Percentiles rank a stretch among this genome's conserved stretches.
Conservation (phyloP, 2,113 vertebrate species). For the Pagrus major region DNA sequence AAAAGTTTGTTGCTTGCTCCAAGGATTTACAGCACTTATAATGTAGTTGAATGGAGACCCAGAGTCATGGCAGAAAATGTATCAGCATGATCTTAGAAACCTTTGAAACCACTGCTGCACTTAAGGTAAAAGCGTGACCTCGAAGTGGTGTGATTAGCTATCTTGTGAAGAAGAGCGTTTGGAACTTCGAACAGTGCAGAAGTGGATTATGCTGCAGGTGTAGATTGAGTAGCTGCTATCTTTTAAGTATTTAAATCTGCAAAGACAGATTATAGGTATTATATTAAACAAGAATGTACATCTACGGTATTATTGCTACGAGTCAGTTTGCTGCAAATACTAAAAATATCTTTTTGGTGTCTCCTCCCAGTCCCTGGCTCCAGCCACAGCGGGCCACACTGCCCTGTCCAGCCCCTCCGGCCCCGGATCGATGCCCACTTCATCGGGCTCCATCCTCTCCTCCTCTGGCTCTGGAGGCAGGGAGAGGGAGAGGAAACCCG, state of each 20-base stretch:
- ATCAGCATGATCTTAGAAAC: background rate
- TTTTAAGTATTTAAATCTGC: background rate
- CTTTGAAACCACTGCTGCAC: background rate
- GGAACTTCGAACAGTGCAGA: background rate
- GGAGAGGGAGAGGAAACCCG: constrained; percentile 81
- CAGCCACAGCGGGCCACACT: constrained; percentile 68
- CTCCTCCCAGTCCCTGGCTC: constrained; percentile 77
- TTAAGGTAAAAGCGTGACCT: background rate
- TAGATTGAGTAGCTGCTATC: background rate
- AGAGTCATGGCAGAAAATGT: background rate
- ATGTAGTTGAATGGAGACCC: background rate
- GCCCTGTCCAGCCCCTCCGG: constrained; percentile 74
- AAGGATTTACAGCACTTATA: background rate
- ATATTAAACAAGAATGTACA: background rate
- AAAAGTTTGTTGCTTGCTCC: background rate
- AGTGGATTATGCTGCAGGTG: background rate
- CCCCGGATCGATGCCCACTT: constrained; percentile 42
- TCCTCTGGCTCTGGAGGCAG: constrained; percentile 76
- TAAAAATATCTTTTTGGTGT: background rate
- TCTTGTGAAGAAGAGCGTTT: background rate
- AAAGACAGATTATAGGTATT: background rate
- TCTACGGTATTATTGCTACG: background rate
- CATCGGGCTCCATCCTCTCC: constrained; percentile 62
- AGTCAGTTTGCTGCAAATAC: background rate
- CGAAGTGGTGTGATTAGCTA: background rate